Evolutionary conservation across 2,888 invertebrate genomes (phyloP).

Genomic region (Fabriciana adippe): DNA sequence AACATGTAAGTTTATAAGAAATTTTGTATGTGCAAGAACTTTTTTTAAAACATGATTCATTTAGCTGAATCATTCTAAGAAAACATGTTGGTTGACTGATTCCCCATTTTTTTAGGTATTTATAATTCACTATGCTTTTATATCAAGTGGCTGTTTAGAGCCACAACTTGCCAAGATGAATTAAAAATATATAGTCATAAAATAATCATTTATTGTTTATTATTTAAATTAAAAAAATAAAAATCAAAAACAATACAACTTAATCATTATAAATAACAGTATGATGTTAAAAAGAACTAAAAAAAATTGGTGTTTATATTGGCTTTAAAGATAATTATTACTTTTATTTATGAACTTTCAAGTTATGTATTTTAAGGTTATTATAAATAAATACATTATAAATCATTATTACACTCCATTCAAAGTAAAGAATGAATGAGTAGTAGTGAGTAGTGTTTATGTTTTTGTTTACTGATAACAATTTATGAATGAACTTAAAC

Average conservation of each 20-base stretch:
- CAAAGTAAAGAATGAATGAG: constrained; percentile 22
- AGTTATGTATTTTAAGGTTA: not conserved
- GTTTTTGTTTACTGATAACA: constrained; percentile 35
- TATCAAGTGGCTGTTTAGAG: not conserved
- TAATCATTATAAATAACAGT: too few species aligned
- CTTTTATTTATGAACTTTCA: not conserved
- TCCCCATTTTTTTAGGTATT: constrained; percentile 2
- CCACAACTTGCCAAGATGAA: too few species aligned
- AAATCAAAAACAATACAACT: too few species aligned
- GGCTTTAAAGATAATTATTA: not conserved
- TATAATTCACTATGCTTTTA: not conserved
- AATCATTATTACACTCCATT: constrained; percentile 12
- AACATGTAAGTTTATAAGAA: not conserved
- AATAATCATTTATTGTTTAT: too few species aligned
- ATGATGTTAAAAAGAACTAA: too few species aligned
- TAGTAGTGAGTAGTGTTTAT: constrained; percentile 19
- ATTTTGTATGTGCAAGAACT: constrained; percentile 4
- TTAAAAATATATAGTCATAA: too few species aligned
- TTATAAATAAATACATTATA: not conserved
- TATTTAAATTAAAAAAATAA: too few species aligned
- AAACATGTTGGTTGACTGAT: not conserved
- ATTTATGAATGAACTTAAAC: constrained; percentile 27
- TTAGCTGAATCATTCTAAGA: constrained; percentile 1
- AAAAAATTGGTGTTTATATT: too few species aligned
- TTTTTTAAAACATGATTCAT: constrained; percentile 8